Evolutionary conservation across 1,140 invertebrate species (phyloP), one percentile per base, ranked within the genome.

Genomic region (Apis cerana): DNA sequence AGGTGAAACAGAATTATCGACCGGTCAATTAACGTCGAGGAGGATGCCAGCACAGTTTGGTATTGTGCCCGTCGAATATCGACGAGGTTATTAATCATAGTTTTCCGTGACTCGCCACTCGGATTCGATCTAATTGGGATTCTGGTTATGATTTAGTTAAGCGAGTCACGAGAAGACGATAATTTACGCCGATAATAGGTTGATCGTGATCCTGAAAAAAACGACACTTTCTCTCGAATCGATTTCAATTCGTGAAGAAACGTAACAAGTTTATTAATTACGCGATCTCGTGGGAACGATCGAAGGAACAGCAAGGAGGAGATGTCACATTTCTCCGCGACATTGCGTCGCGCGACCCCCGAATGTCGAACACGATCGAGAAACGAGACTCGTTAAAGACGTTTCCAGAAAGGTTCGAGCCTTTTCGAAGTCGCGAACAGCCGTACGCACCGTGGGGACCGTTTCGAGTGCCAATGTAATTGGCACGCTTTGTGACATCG

Each of bases 401-500:
- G 61, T 23, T 65, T 59, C 69, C n/a, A 27, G 23, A 33, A 61
- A 70, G 13, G 50, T 70, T 52, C 4, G 19, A 80, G 56, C 33
- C 15, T 69, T 68, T 64, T 54, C 78, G 50, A 80, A 80, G 78
- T 80, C 78, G 65, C 78, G 78, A 75, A 80, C 70, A 23, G n/a
- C 12, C 50, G 27, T 80, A 80, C 52, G 78, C 78, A 80, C 78
- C 69, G 23, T 11, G 61, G 78, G 78, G 78, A 80, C 78, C 61
- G 33, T 80, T 80, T 80, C 78, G 78, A 61, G 23, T 76, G 64
- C 80, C 80, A 82, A 75, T 82, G 74, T 76, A 82, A 82, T 76
- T 82, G 74, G 71, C 80, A 68, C 80, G 61, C 72, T 82, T 82
- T 82, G 80, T 68, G 72, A 82, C 62, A 82, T 67, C 64, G 72